Conservation (phyloP, 2,888 invertebrate species). For the Aricia artaxerxes region DNA sequence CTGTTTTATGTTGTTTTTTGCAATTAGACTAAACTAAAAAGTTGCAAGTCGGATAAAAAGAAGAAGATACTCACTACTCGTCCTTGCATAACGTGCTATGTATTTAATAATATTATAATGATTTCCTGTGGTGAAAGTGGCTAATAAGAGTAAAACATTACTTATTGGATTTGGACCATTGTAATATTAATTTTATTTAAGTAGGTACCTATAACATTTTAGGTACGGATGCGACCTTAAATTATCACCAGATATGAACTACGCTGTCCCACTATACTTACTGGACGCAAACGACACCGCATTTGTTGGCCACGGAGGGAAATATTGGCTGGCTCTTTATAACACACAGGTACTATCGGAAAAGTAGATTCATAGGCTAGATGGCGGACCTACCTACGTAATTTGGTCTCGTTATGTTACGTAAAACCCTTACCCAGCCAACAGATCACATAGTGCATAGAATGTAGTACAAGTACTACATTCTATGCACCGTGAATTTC, state of each 20-base stretch:
- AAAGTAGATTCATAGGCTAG: neutral
- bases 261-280: slow-evolving; percentile 58
- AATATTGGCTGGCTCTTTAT: slow-evolving; percentile 72
- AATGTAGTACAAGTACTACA: no score
- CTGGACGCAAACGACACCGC: slow-evolving; percentile 72
- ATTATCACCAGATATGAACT: slow-evolving; percentile 65
- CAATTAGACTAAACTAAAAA: no score
- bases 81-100: no score
- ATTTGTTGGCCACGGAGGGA: slow-evolving; percentile 72
- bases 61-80: no score
- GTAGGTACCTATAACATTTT: neutral
- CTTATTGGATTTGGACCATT: neutral
- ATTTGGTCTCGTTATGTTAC: neutral
- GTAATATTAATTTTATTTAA: neutral
- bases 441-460: no score
- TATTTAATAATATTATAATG: neutral
- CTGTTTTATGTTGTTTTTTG: no score
- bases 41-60: no score
- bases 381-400: neutral
- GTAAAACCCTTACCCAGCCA: neutral
- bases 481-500: no score
- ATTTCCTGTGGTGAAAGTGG: neutral
- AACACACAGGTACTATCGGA: slow-evolving; percentile 61
- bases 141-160: neutral
- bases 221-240: slow-evolving; percentile 76